Percentiles rank a stretch among this genome's conserved stretches.
Evolutionary conservation across 2,797 vertebrate species (phyloP).

Genomic region (Chloroceryle inda): DNA sequence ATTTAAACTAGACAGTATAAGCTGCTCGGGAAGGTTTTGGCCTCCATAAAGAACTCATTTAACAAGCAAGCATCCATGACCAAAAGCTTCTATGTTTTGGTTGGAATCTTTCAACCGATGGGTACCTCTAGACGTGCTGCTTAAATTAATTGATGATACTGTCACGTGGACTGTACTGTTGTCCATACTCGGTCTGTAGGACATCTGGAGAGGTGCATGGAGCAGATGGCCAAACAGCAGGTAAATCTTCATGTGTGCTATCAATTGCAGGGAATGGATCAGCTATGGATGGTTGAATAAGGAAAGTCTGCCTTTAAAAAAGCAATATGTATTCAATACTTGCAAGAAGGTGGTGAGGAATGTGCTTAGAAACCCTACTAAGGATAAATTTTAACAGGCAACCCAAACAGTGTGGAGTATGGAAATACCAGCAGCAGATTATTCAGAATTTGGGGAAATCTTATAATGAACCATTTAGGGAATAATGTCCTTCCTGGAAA

Average conservation of each 20-base stretch:
- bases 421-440: background rate
- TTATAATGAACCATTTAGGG: background rate
- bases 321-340: background rate
- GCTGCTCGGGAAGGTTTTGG: background rate
- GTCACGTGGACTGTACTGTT: background rate
- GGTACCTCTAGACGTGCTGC: background rate
- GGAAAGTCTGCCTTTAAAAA: background rate
- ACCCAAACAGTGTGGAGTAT: background rate
- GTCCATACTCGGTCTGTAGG: background rate
- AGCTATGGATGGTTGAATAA: background rate
- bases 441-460: background rate
- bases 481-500: background rate
- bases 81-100: background rate
- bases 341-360: background rate
- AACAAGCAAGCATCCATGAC: background rate
- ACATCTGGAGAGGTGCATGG: background rate
- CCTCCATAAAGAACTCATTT: background rate
- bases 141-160: background rate
- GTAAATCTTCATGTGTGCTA: background rate
- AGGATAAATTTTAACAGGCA: background rate
- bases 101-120: background rate
- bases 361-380: background rate
- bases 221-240: background rate
- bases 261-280: background rate
- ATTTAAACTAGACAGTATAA: slow-evolving; percentile 43